A percentile compares a stretch with the other conserved stretches of the same genome.
These are phyloP conservation scores for Cyclargus thomasi DNA, from an alignment of 1,140 invertebrate genomes.

Conservation along the genomic window DNA sequence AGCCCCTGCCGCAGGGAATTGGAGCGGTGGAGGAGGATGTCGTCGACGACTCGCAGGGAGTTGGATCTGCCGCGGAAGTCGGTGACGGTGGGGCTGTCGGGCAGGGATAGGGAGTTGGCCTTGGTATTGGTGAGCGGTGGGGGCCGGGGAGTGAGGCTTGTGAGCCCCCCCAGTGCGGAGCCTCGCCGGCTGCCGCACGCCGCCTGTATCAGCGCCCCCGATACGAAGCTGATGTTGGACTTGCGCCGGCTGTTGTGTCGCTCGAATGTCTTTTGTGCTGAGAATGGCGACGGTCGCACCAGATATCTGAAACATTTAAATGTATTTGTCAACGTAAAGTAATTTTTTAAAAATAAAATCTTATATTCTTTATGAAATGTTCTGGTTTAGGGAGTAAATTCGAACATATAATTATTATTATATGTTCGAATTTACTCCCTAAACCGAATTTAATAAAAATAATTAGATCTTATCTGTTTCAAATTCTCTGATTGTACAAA, in stretches of 20 bases:
- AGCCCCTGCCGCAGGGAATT: slow-evolving; percentile 89
- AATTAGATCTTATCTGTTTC: no score
- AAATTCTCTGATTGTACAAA: no score
- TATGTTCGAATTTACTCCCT: no score
- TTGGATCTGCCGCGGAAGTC: slow-evolving; percentile 87
- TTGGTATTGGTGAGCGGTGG: slow-evolving; percentile 87
- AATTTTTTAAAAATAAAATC: background rate
- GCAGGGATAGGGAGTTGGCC: slow-evolving; percentile 90
- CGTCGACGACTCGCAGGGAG: slow-evolving; percentile 88
- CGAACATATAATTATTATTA: no score
- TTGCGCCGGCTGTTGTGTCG: slow-evolving; percentile 92
- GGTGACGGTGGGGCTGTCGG: slow-evolving; percentile 89
- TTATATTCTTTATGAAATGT: no score
- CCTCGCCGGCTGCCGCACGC: slow-evolving; percentile 71
- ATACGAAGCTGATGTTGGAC: slow-evolving; percentile 93
- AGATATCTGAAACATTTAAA: slow-evolving; percentile 80
- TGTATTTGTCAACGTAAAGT: background rate
- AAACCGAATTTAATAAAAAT: no score
- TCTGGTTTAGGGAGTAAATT: no score
- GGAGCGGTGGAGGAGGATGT: slow-evolving; percentile 87
- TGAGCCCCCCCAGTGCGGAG: slow-evolving; percentile 78
- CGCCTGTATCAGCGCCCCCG: slow-evolving; percentile 82
- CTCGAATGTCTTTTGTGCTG: slow-evolving; percentile 94
- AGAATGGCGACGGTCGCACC: slow-evolving; percentile 92
- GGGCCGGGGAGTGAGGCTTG: slow-evolving; percentile 79